Conservation (phyloP, 2,797 vertebrate species). For the Sebastes hopkinsi region DNA sequence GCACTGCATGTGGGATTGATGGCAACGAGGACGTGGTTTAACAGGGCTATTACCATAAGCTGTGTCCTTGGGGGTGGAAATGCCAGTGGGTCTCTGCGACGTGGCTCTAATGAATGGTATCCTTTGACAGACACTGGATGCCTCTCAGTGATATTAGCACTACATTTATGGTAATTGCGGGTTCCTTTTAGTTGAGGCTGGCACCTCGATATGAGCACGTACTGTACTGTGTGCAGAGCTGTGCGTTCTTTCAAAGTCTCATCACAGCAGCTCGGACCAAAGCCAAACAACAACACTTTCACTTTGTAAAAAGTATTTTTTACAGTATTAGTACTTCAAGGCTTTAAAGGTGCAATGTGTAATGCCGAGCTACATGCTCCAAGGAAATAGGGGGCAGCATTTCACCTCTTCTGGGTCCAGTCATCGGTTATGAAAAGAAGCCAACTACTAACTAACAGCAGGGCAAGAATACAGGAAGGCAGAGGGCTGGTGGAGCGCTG, state of each 20-base stretch:
- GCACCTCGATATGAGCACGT: background rate
- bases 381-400: too few species aligned
- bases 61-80: conserved; percentile 47
- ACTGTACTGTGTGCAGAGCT: background rate
- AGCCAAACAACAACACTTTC: background rate
- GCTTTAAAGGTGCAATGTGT: too few species aligned
- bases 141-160: conserved; percentile 28
- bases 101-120: conserved; percentile 52
- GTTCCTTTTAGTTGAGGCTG: conserved; percentile 8
- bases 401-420: too few species aligned
- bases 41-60: conserved; percentile 36
- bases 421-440: too few species aligned
- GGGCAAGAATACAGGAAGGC: too few species aligned
- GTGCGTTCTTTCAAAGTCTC: background rate
- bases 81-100: conserved; percentile 33
- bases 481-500: too few species aligned
- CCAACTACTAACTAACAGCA: too few species aligned
- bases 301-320: background rate
- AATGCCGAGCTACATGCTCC: too few species aligned
- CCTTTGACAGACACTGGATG: conserved; percentile 31
- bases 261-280: background rate
- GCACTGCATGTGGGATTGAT: conserved; percentile 23
- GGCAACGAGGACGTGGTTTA: conserved; percentile 35
- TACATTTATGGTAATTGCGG: conserved; percentile 10
- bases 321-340: background rate